These are phyloP conservation scores for Oenanthe oenanthe DNA, from an alignment of 2,113 vertebrate species.

Conservation along the genomic window DNA sequence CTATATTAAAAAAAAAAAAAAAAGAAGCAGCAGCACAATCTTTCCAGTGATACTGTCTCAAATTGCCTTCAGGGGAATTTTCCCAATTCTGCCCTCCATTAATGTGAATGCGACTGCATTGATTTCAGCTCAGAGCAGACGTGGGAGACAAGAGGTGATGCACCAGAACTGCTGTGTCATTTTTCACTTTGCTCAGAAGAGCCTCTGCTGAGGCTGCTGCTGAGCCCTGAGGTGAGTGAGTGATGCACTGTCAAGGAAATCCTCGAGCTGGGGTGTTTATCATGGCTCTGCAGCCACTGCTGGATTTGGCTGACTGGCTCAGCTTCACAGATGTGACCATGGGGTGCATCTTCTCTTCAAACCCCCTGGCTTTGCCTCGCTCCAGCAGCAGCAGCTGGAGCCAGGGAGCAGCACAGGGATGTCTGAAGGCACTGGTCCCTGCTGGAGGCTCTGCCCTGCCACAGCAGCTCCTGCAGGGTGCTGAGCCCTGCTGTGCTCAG, in stretches of 20 bases:
- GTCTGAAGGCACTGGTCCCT: background rate
- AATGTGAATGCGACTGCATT: background rate
- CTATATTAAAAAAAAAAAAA: background rate
- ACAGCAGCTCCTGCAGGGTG: background rate
- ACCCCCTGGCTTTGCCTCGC: background rate
- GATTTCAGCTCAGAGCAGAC: background rate
- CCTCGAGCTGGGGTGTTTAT: background rate
- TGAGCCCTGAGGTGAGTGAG: background rate
- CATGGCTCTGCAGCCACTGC: background rate
- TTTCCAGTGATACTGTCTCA: background rate
- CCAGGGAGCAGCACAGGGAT: background rate
- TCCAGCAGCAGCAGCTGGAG: background rate
- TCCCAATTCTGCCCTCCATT: background rate
- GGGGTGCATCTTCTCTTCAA: background rate
- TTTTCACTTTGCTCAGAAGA: slow-evolving; percentile 20
- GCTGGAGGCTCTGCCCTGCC: background rate
- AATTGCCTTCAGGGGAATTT: background rate
- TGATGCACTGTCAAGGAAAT: slow-evolving; percentile 40
- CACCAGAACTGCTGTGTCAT: slow-evolving; percentile 22
- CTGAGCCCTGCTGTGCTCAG: accelerated
- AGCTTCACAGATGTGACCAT: background rate
- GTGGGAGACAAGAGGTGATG: background rate
- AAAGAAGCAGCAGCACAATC: background rate
- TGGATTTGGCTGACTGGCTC: background rate
- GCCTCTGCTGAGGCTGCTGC: background rate